A percentile compares a stretch with the other conserved stretches of the same genome.
These are phyloP conservation scores for Macaca nemestrina DNA, from an alignment of 2,113 vertebrate genomes.

Conservation along the genomic window DNA sequence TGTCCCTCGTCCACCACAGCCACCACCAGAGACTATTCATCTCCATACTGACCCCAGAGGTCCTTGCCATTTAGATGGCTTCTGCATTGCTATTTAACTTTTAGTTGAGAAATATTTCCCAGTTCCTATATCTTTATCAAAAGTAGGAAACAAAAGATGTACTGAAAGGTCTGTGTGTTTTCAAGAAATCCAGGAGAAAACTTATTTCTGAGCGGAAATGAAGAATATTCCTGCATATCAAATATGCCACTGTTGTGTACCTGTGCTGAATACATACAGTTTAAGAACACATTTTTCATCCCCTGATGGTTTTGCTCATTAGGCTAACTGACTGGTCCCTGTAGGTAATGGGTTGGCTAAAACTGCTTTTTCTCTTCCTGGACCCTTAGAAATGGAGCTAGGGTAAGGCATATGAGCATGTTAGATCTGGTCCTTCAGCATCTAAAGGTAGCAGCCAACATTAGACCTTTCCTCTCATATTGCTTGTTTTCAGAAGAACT, in stretches of 20 bases:
- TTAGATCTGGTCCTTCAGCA: neutral
- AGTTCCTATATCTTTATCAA: neutral
- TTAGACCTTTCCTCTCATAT: neutral
- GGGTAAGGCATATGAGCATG: neutral
- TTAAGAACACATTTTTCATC: neutral
- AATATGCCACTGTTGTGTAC: neutral
- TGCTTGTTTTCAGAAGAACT: neutral
- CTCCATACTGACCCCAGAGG: neutral
- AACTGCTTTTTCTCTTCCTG: neutral
- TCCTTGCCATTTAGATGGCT: neutral
- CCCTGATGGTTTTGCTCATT: neutral
- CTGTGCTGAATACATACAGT: neutral
- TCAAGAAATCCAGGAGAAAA: constrained; percentile 3
- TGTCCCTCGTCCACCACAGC: fast-evolving
- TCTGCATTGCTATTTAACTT: neutral
- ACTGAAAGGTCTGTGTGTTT: neutral
- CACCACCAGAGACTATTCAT: fast-evolving
- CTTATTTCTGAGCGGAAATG: neutral
- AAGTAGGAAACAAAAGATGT: neutral
- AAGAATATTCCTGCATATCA: neutral
- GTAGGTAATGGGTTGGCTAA: neutral
- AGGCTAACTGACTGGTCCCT: neutral
- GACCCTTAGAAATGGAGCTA: neutral
- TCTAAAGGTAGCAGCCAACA: neutral
- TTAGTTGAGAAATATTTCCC: neutral